A percentile compares a stretch with the other conserved stretches of the same genome.
Evolutionary conservation across 1,140 invertebrate genomes (phyloP).

Genomic region (Drosophila nigromelanica): DNA sequence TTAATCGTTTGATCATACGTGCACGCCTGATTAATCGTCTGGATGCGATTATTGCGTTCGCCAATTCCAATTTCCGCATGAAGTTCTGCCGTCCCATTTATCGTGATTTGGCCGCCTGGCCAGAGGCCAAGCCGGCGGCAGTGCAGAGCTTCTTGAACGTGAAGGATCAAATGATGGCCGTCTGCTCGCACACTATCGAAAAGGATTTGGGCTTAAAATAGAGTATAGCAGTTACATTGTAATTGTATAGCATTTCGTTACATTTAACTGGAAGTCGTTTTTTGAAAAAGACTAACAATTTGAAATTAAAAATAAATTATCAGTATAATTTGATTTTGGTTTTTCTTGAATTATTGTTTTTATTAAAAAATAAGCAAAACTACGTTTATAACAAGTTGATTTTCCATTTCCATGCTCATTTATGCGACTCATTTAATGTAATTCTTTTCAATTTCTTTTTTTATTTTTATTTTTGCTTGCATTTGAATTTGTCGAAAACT

Average conservation of each 20-base stretch:
- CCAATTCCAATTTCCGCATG: slow-evolving; percentile 94
- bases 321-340: not conserved
- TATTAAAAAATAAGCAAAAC: slow-evolving; percentile 84
- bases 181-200: slow-evolving; percentile 88
- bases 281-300: slow-evolving; percentile 19
- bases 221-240: slow-evolving; percentile 18
- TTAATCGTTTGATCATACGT: slow-evolving; percentile 91
- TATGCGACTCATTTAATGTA: slow-evolving; percentile 43
- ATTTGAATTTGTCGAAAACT: slow-evolving; percentile 43
- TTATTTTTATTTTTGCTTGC: slow-evolving; percentile 44
- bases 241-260: slow-evolving; percentile 40
- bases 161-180: slow-evolving; percentile 92
- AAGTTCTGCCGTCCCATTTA: slow-evolving; percentile 95
- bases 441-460: slow-evolving; percentile 36
- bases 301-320: slow-evolving; percentile 4
- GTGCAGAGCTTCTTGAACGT: slow-evolving; percentile 90
- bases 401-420: slow-evolving; percentile 68
- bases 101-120: slow-evolving; percentile 93
- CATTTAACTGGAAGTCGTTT: not conserved
- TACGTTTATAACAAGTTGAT: slow-evolving; percentile 84
- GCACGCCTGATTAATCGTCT: slow-evolving; percentile 89
- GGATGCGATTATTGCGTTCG: slow-evolving; percentile 89
- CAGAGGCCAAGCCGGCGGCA: slow-evolving; percentile 87
- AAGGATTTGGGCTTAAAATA: slow-evolving; percentile 88
- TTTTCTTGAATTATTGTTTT: slow-evolving; percentile 81